Percentiles rank a stretch among this genome's conserved stretches.
These are phyloP conservation scores for Cantharis flavilabris DNA, from an alignment of 2,888 invertebrate genomes.

Conservation along the genomic window DNA sequence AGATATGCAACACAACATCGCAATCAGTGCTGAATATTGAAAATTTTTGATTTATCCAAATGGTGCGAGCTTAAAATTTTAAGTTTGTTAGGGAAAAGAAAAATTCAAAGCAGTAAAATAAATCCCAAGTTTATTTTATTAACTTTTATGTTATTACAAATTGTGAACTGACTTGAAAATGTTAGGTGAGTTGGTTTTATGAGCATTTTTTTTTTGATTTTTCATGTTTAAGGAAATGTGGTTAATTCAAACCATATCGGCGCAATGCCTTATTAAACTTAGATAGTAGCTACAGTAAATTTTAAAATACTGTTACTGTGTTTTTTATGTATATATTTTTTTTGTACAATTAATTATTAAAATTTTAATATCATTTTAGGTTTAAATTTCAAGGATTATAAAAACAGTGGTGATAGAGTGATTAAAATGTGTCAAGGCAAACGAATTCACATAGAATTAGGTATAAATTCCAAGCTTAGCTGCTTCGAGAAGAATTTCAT, in stretches of 20 bases:
- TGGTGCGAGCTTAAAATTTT: background rate
- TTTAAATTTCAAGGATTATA: background rate
- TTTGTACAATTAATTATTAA: too few species aligned
- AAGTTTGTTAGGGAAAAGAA: background rate
- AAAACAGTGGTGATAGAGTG: slow-evolving; percentile 9
- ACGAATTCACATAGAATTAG: slow-evolving; percentile 8
- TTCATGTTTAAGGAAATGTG: background rate
- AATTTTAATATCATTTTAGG: background rate
- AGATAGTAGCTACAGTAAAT: too few species aligned
- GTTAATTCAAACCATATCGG: background rate
- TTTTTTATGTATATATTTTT: too few species aligned
- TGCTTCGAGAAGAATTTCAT: slow-evolving; percentile 13
- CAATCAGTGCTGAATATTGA: background rate
- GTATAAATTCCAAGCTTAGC: slow-evolving; percentile 10
- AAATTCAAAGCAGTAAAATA: background rate
- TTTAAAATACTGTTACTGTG: too few species aligned
- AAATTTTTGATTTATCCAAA: background rate
- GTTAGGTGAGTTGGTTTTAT: background rate
- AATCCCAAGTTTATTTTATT: background rate
- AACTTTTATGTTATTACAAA: background rate
- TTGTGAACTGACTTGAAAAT: background rate
- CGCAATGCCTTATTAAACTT: too few species aligned
- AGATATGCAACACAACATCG: background rate
- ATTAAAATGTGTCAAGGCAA: slow-evolving; percentile 8
- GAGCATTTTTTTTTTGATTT: background rate